Evolutionary conservation across 2,113 vertebrate genomes (phyloP), one percentile per base, ranked within the genome.

Genomic region (Triplophysa siluroides): DNA sequence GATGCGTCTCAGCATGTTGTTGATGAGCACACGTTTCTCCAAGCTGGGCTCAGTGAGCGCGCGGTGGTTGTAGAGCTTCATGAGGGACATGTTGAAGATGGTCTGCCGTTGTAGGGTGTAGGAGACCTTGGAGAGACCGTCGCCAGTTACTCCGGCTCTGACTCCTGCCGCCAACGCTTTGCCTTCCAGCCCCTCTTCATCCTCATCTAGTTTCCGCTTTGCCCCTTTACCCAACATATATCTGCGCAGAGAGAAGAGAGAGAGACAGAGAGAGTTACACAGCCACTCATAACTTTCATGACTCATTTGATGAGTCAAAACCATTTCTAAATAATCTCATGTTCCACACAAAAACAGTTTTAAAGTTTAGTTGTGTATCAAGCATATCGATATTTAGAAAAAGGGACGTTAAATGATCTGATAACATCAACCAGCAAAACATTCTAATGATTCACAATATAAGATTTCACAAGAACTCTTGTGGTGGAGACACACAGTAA

Each of bases 181-280:
- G 97, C 95, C 94, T 97, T 97, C 97, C 97, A 98, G 83, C 93
- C 95, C 96, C 94, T 97, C 97, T 95, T 99, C 97, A 98, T 99
- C 94, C 95, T 99, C 95, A 79, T 98, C 96, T 96, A 98, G 95
- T 93, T 99, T 99, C 89, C 97, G 95, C 89, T 98, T 99, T 93
- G 95, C 95, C 92, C 96, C 96, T 97, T 98, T 98, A 93, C 96
- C 95, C 93, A 98, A 99, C 97, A 99, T 99, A 97, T 95, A 98
- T 98, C 97, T 99, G 92, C 62, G 92, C 89, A 76, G 84, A 65
- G 90, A 50, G 81, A 11, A 82, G 76, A 8, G 43, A 41, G 6
- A 69, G 41, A 73, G 18, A 72, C 29, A 83, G 26, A 12, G 19
- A 19, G 41, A 65, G 24, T 56, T 56, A 63, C 26, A 58, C 52